A percentile compares a stretch with the other conserved stretches of the same genome.
These are phyloP conservation scores for Dasyurus viverrinus DNA, from an alignment of 2,113 vertebrate species.

Conservation along the genomic window DNA sequence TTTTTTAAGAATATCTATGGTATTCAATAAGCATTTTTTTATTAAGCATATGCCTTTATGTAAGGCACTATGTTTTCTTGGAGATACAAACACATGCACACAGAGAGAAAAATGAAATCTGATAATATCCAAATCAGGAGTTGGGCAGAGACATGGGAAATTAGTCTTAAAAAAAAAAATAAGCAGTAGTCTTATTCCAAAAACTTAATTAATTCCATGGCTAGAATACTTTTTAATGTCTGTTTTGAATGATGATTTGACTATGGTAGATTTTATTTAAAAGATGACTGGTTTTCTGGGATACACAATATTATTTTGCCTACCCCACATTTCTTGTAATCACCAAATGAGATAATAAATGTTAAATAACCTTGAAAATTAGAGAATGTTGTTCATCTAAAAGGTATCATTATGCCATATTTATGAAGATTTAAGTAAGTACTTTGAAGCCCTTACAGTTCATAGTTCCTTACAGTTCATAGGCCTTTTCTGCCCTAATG, in stretches of 20 bases:
- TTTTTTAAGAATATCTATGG: background rate
- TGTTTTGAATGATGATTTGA: background rate
- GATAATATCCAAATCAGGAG: background rate
- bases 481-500: no score
- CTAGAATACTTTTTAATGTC: background rate
- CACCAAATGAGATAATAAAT: background rate
- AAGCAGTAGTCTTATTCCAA: background rate
- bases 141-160: no score
- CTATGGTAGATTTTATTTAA: background rate
- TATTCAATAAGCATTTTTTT: background rate
- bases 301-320: background rate
- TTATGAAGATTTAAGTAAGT: background rate
- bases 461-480: no score
- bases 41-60: background rate
- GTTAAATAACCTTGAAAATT: background rate
- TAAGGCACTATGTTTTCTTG: background rate
- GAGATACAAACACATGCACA: background rate
- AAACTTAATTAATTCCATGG: background rate
- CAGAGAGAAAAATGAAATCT: no score
- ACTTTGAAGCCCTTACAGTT: background rate
- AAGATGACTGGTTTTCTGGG: background rate
- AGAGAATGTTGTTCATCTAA: background rate
- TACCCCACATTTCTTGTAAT: background rate
- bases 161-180: background rate
- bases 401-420: background rate